phyloP scores from a whole-genome alignment of 1,140 invertebrate genomes.

The Fopius arisanus region DNA sequence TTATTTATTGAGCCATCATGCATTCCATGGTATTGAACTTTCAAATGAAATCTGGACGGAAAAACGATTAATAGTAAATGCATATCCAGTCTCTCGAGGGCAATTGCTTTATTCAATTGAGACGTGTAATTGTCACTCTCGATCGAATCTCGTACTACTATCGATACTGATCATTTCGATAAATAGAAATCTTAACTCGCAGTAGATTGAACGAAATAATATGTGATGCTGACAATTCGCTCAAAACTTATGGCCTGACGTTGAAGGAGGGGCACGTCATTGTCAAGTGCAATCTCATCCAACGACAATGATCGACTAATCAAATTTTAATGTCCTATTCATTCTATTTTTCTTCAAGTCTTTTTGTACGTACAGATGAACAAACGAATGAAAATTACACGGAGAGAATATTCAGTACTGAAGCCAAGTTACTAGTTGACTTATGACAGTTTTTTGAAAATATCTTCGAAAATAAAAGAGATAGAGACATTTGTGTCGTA shows the following conservation, averaged over 20 bases:
- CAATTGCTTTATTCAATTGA: too few species aligned
- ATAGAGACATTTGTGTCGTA: too few species aligned
- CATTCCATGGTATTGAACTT: constrained; percentile 1
- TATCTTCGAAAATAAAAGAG: too few species aligned
- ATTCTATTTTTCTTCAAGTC: neutral
- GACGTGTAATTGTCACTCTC: too few species aligned
- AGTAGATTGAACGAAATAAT: too few species aligned
- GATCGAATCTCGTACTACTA: too few species aligned
- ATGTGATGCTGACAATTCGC: constrained; percentile 8
- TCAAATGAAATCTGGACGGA: neutral
- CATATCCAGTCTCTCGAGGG: neutral
- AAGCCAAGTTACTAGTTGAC: too few species aligned
- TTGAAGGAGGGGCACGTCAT: neutral
- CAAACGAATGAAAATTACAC: neutral
- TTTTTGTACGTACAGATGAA: neutral
- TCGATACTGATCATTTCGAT: too few species aligned
- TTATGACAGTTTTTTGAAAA: too few species aligned
- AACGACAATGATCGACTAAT: neutral
- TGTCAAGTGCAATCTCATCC: neutral
- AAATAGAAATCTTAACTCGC: too few species aligned
- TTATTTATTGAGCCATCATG: constrained; percentile 7
- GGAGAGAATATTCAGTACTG: too few species aligned
- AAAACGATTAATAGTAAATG: neutral
- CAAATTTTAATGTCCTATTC: neutral
- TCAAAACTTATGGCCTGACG: neutral